Percentiles rank a stretch among this genome's conserved stretches.
Evolutionary conservation across 2,113 vertebrate species (phyloP).

Genomic region (Prionailurus bengalensis): DNA sequence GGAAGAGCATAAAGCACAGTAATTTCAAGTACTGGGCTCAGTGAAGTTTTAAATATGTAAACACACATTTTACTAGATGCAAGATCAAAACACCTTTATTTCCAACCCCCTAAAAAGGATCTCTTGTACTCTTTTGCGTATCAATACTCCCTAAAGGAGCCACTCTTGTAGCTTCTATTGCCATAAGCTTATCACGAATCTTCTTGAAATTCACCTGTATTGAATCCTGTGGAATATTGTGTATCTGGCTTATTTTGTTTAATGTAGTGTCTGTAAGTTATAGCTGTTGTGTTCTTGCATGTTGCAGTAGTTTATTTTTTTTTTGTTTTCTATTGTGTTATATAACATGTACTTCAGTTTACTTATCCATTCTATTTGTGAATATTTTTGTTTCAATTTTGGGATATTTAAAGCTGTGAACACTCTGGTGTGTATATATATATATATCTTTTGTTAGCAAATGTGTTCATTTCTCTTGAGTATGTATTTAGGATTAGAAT

Average conservation of each 20-base stretch:
- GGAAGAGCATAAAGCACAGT: neutral
- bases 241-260: neutral
- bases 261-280: neutral
- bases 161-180: neutral
- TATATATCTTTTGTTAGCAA: neutral
- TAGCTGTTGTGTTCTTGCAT: neutral
- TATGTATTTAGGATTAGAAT: neutral
- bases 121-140: neutral
- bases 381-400: neutral
- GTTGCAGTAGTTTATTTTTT: neutral
- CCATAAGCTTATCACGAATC: neutral
- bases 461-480: neutral
- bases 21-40: conserved; percentile 18
- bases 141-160: neutral
- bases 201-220: conserved; percentile 11
- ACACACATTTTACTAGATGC: neutral
- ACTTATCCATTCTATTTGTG: neutral
- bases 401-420: neutral
- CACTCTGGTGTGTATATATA: neutral
- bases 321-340: neutral
- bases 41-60: neutral
- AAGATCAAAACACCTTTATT: neutral
- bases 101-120: neutral
- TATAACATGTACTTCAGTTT: neutral
- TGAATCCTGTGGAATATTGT: neutral